Base-by-base conservation (phyloP, 2,888 invertebrate species). In the Agrotis clavis region DNA sequence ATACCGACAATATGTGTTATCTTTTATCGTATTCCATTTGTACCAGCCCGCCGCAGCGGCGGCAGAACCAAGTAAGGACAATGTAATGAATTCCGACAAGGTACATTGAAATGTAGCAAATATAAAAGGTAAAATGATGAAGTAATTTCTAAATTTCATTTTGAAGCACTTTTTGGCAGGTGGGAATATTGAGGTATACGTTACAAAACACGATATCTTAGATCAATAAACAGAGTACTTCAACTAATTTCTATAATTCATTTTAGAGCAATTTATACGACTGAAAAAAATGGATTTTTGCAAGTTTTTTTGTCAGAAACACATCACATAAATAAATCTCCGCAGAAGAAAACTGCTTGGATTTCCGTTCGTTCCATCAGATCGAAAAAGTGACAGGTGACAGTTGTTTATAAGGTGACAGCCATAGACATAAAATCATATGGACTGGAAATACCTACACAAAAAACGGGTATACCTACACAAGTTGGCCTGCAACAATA, bases 1-100 rank as follows among this genome's bases (percentile, higher is more conserved):
- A 25, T 94, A 92, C 48, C 89, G 93, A 86, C 97, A 97, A 75
- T 92, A 69, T 13, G 96, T 95, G 71, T 95, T 91, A 64, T 95
- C 93, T 87, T 94, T 94, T 71, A 96, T 73, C 4, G 84, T 83
- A 79, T 93, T 90, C 94, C 95, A 96, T 80, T 93, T 93, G 74
- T 90, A 93, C 91, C 91, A 94, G 66, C 94, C 87, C 19, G 92
- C 90, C 9, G 91, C 16, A 41, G 90, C 56, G 30, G 91, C 65
- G 25, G 91, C 91, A 57, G 91, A 83, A 18, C 94, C 90, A 67
- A 95, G 50, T 56, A 94, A 7, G 19, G 92, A 84, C 19, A 88
- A 54, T 47, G 92, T 89, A 54, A 94, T 83, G 2, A 94, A n/a
- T 86, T 94, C 94, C n/a, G 92, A 81, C 59, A 73, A 62, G 7